Conservation (phyloP, 2,113 vertebrate species). For the Rhodinocichla rosea region DNA sequence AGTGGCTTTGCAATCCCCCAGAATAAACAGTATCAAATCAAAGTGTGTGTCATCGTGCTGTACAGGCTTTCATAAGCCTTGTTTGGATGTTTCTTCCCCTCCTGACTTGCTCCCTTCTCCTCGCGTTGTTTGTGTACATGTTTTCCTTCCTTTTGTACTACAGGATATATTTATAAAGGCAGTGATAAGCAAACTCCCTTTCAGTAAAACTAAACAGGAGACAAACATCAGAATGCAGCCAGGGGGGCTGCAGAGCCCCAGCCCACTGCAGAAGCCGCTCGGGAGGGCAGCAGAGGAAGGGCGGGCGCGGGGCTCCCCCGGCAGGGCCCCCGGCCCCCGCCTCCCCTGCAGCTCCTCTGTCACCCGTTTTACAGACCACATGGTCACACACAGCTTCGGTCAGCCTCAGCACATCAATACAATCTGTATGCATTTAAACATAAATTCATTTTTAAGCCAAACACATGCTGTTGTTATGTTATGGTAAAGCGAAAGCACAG, state of each 20-base stretch:
- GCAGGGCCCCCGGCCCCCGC: constrained; percentile 57
- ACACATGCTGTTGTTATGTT: not conserved
- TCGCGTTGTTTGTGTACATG: constrained; percentile 27
- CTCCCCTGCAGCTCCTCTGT: constrained; percentile 24
- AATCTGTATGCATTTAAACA: not conserved
- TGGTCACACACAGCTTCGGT: not conserved
- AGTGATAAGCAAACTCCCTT: constrained; percentile 48
- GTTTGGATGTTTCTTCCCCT: not conserved
- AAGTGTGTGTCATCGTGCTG: not conserved
- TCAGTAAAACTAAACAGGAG: constrained; percentile 11
- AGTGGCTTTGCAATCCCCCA: not conserved
- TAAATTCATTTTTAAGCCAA: not conserved
- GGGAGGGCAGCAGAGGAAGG: not conserved
- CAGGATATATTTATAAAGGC: constrained; percentile 32
- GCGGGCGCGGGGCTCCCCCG: constrained; percentile 52
- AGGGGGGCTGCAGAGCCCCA: not conserved
- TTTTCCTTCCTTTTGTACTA: constrained; percentile 52
- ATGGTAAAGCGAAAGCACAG: not conserved
- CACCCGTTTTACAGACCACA: constrained; percentile 35
- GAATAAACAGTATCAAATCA: not conserved
- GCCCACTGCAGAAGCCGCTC: not conserved
- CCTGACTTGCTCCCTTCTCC: not conserved
- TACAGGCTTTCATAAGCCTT: not conserved
- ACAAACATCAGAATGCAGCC: not conserved
- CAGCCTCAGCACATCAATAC: not conserved